These are phyloP conservation scores for Phrynosoma platyrhinos DNA, from an alignment of 2,113 vertebrate genomes.

Conservation along the genomic window DNA sequence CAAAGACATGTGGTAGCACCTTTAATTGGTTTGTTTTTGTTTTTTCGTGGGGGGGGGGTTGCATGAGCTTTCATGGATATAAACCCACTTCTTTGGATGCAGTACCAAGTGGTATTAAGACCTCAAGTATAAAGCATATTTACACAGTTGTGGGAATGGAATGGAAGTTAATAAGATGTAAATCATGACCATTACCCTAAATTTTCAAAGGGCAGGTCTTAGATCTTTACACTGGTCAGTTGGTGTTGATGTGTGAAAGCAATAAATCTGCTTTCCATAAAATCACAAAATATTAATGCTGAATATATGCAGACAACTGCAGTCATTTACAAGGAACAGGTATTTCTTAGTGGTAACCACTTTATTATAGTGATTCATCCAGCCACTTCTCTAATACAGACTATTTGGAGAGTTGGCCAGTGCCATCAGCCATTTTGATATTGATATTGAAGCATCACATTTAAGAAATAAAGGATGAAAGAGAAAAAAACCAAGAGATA, in stretches of 20 bases:
- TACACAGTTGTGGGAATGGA: no score
- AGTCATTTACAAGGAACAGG: not conserved
- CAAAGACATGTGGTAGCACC: no score
- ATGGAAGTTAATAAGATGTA: no score
- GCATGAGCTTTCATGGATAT: no score
- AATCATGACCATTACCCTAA: no score
- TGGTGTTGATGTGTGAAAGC: not conserved
- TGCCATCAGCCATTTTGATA: not conserved
- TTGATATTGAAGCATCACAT: not conserved
- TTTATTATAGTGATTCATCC: not conserved
- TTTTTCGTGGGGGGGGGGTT: no score
- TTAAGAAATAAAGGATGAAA: constrained; percentile 56
- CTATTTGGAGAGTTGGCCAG: not conserved
- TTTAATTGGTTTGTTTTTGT: no score
- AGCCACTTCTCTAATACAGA: not conserved
- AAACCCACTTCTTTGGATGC: no score
- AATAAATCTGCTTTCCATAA: not conserved
- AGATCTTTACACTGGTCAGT: no score
- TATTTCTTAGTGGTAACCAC: not conserved
- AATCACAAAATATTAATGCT: not conserved
- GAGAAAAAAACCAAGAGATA: constrained; percentile 41
- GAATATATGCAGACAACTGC: not conserved
- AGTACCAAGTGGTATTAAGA: no score
- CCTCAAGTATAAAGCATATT: no score
- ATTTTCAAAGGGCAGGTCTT: no score